Base-by-base conservation (phyloP, 1,140 invertebrate genomes). In the Drosophila kikkawai region DNA sequence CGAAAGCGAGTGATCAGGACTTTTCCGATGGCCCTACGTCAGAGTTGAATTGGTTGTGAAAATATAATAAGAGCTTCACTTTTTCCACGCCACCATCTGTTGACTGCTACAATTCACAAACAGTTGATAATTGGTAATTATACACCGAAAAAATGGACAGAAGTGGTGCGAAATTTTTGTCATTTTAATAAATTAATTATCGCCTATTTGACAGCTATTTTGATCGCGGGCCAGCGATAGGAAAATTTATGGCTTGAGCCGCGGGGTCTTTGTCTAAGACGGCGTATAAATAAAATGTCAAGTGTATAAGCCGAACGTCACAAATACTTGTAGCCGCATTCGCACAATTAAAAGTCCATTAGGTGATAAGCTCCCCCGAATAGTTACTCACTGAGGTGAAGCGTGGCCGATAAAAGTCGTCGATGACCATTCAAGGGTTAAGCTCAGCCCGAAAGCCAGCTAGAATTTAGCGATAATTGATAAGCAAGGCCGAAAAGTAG, bases 161-260 rank as follows among this genome's bases (percentile, higher is more conserved):
- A 39, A 78, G 63, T 59, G 55, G 77, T 88, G 85, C 61, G 80
- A 90, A 88, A 84, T 88, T 71, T 75, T 87, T 76, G 73, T 57
- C 39, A 58, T 36, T 68, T 67, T 32, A 57, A 68, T 39, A 75
- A 81, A 80, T 82, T 74, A 74, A 67, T 65, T 66, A 64, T 37
- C 58, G 34, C 26, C 51, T 64, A 68, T 76, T 68, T 73, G 80
- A 76, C 83, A 83, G 75, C 77, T 87, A 87, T 83, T 88, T 88
- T 80, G 80, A 88, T 75, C 65, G 76, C 39, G 29, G 32, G 59
- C 61, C 69, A 53, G 71, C 75, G 70, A 44, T 66, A 45, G 84
- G 84, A 80, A 87, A 83, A 68, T 80, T 83, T 85, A 59, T 42
- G 45, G 29, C 32, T 56, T 2, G 45, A 39, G 36, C 56, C 50